Evolutionary conservation across 2,113 vertebrate species (phyloP), one percentile per base, ranked within the genome.

Genomic region (Muntiacus reevesi): DNA sequence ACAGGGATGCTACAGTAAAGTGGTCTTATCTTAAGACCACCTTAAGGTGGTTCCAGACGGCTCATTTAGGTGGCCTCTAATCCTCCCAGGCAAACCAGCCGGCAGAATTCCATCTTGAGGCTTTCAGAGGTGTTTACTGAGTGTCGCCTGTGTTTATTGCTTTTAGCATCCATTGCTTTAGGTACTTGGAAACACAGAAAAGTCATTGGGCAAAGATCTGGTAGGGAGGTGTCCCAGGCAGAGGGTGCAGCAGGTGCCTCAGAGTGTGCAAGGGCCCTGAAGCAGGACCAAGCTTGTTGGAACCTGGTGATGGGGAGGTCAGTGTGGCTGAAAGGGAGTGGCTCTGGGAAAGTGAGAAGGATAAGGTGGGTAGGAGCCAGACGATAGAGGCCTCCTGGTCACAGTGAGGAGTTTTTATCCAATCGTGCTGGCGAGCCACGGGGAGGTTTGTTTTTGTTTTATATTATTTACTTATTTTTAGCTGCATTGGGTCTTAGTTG

Each of bases 1-100:
- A 76, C 40, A 76, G 71, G 71, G 14, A 27, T 13, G 21, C 19
- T 43, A 43, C 27, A 23, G 40, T 76, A 43, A 76, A 43, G 40
- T 76, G 71, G 71, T 43, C 71, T 40, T 71, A 36, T 19, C 64
- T 36, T 36, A 71, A 71, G n/a, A 71, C 19, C 17, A 12, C 64
- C 64, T 36, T 36, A 71, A 71, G 40, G 36, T 74, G 36, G 36
- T 76, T 76, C 71, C 36, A 76, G 71, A 6, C 2, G 1, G 2
- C 21, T 47, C 17, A 1, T 10, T 43, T 79, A 57, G 4, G 12
- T 0, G 0, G 57, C 47, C 67, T 27, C 45, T 19, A 23, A 10
- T n/a, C 57, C 13, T 74, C 59, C 50, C 57, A 60, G 43, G 43
- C 40, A 36, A 25, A 55, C 17, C 79, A 60, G 55, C 11, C 2